phyloP scores from a whole-genome alignment of 1,140 invertebrate genomes.

The Leptinotarsa defecta region DNA sequence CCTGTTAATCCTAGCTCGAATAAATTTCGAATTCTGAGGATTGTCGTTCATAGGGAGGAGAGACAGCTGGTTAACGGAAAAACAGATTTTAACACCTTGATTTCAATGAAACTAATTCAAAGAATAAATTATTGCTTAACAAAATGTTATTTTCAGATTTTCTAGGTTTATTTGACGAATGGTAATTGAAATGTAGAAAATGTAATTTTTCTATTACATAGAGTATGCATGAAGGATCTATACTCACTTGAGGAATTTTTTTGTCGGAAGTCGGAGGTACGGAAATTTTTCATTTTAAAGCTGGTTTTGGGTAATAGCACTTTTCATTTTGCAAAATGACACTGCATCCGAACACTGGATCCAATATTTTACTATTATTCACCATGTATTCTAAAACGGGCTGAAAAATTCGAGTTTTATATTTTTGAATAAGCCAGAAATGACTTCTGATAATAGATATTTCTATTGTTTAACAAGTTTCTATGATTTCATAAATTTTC shows the following conservation, averaged over 20 bases:
- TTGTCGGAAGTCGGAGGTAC: conserved; percentile 8
- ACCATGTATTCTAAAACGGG: conserved; percentile 40
- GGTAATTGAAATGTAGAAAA: no score
- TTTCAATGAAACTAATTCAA: neutral
- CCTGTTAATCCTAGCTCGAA: no score
- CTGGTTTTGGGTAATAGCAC: conserved; percentile 35
- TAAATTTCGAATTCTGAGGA: no score
- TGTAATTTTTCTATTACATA: no score
- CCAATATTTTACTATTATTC: conserved; percentile 38
- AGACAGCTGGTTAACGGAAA: no score
- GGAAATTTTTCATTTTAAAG: conserved; percentile 32
- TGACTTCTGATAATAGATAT: neutral
- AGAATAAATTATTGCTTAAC: no score
- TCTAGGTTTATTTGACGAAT: no score
- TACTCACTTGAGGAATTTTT: conserved; percentile 33
- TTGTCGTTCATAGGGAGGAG: no score
- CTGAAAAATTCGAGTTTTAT: conserved; percentile 19
- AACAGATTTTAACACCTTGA: neutral
- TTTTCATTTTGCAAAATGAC: conserved; percentile 41
- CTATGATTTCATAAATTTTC: neutral
- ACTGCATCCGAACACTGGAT: conserved; percentile 36
- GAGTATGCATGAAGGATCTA: neutral
- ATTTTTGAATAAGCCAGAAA: neutral
- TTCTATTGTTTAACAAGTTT: neutral
- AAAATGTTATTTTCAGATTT: no score